Evolutionary conservation across 2,888 invertebrate species (phyloP), one percentile per base, ranked within the genome.

Genomic region (Petrolisthes cinctipes): DNA sequence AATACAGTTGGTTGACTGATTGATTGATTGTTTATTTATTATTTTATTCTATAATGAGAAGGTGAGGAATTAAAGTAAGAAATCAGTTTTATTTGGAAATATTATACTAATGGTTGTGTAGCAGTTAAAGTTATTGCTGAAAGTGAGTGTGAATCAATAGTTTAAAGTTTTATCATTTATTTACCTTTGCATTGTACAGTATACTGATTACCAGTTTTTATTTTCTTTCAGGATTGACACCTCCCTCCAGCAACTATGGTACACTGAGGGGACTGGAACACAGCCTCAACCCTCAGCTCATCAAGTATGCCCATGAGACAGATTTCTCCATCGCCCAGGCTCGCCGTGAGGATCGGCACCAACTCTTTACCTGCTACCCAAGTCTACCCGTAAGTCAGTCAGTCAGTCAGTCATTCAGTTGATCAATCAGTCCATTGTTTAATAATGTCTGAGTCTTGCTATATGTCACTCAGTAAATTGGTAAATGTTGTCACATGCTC

Each of bases 241-340:
- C 89, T 57, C 89, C 89, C 5, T 84, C 83, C 20, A 83, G 87
- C 23, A 85, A 90, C 54, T 97, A 96, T 92, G 97, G 97, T 5
- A 97, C 97, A 0, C 93, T 97, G 0, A 97, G 97, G 92, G 97
- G 97, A 0, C 94, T 97, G 78, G 97, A 98, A 92, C 97, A 97
- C 92, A 97, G 97, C 92, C 96, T 97, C 95, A 97, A 97, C 93
- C 97, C 98, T 0, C 96, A 97, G 91, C 93, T 98, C 85, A 96
- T 97, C 92, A 96, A 96, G 92, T 98, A 98, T 93, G 96, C 97
- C 0, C 94, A 97, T 66, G 98, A 98, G 94, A 97, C 97, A 0
- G 98, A 98, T 92, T 94, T 95, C 91, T 96, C 97, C 51, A 96
- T 98, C 92, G 95, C 97, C 37, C 95, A 95, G 89, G 95, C 96